Base-by-base conservation (phyloP, 2,797 vertebrate genomes). In the Netta rufina region DNA sequence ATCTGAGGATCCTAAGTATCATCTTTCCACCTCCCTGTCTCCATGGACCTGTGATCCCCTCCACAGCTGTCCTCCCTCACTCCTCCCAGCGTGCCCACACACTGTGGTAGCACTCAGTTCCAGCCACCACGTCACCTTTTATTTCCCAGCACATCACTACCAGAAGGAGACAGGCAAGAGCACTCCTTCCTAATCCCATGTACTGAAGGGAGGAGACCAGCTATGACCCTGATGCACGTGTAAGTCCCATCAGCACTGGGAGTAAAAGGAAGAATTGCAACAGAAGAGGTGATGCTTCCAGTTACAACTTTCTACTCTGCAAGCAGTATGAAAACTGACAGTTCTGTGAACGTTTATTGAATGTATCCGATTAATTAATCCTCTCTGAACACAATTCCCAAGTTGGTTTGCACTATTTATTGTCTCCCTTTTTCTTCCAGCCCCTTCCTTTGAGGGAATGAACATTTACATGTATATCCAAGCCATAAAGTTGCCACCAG, bases 201-300 rank as follows among this genome's bases (percentile, higher is more conserved):
- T 75, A 45, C 14, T 22, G 49, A 38, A 62, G 73, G 39, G 77
- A 85, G 61, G 70, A 81, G 83, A 60, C 18, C 14, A 41, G 51
- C 28, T 0, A 0, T 21, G 67, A 43, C 24, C 54, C 47, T 61
- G 22, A 12, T 2, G 10, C 13, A 17, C 10, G 3, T 1, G 2
- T 32, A 73, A 88, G 36, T 84, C 66, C 43, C 76, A 76, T 38
- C 49, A 67, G 33, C 7, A 8, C 6, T 1, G 0, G 21, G 13
- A 78, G 36, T 65, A 78, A 51, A 93, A 82, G 36, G 38, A 82
- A 94, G 81, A 92, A 89, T 2, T 43, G 41, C 70, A 92, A 47
- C 11, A 54, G 64, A 64, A 57, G 15, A 21, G 25, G 49, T 76
- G 60, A 36, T n/a, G 17, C 19, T 69, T 80, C 28, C 39, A 70